A percentile compares a stretch with the other conserved stretches of the same genome.
Evolutionary conservation across 1,140 invertebrate genomes (phyloP).

Genomic region (Ips typographus): DNA sequence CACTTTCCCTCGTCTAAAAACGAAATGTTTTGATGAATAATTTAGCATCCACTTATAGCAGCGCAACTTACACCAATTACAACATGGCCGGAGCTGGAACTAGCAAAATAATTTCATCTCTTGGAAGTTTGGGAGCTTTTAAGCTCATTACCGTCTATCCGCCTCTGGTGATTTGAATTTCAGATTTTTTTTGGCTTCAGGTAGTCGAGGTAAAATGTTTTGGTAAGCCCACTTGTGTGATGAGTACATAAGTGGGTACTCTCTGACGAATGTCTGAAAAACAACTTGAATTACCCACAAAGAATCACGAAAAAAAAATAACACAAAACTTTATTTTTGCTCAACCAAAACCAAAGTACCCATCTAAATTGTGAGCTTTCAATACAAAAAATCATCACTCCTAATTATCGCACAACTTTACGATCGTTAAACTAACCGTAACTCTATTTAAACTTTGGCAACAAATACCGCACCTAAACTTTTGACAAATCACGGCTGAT

Average conservation of each 20-base stretch:
- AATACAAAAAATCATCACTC: neutral
- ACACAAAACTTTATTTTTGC: too few relatives aligned
- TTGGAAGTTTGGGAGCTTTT: neutral
- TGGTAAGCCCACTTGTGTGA: too few relatives aligned
- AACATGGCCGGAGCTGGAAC: neutral
- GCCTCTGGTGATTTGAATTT: too few relatives aligned
- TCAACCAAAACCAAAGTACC: too few relatives aligned
- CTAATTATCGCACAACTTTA: neutral
- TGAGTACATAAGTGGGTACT: too few relatives aligned
- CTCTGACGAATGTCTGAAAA: too few relatives aligned
- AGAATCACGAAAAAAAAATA: too few relatives aligned
- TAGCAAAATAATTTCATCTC: neutral
- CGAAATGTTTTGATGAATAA: neutral
- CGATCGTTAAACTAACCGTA: constrained; percentile 3
- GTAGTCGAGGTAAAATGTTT: too few relatives aligned
- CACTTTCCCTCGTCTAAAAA: neutral
- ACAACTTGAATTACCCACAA: too few relatives aligned
- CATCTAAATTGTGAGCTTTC: too few relatives aligned
- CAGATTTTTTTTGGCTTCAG: too few relatives aligned
- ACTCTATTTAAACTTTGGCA: constrained; percentile 9
- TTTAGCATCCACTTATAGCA: neutral
- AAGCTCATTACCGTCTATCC: too few relatives aligned
- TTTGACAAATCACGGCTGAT: constrained; percentile 4
- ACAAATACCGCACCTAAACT: constrained; percentile 7
- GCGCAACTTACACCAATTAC: neutral